These are phyloP conservation scores for Andrena dorsata DNA, from an alignment of 2,888 invertebrate species.

Conservation along the genomic window DNA sequence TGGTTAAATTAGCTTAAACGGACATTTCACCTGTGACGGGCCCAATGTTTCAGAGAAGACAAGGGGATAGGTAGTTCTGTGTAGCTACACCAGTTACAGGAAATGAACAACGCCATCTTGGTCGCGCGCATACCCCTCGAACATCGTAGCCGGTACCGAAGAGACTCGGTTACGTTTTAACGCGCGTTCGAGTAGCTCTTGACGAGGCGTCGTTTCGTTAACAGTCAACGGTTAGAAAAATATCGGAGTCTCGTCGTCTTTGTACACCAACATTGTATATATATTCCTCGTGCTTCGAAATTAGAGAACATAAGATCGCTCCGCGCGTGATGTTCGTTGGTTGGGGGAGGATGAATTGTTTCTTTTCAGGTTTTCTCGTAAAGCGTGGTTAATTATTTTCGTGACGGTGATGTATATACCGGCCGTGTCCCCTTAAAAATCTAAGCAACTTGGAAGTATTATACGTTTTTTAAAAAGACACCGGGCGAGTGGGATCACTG, in stretches of 20 bases:
- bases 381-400: not conserved
- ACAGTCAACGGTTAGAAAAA: slow-evolving; percentile 36
- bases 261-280: slow-evolving; percentile 18
- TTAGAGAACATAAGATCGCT: not conserved
- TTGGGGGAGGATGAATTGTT: not conserved
- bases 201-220: slow-evolving; percentile 8
- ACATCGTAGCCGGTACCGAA: slow-evolving; percentile 29
- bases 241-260: slow-evolving; percentile 17
- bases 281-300: slow-evolving; percentile 7
- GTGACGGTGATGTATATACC: not conserved
- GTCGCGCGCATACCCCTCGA: slow-evolving; percentile 36
- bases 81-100: slow-evolving; percentile 18
- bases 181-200: not conserved
- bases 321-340: not conserved
- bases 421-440: not conserved
- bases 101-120: slow-evolving; percentile 28
- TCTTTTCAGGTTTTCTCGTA: not conserved
- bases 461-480: not conserved
- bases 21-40: not conserved
- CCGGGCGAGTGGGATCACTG: not conserved
- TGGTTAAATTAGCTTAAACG: not conserved
- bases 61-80: slow-evolving; percentile 11
- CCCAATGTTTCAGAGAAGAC: slow-evolving; percentile 13
- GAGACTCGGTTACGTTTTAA: slow-evolving; percentile 1
- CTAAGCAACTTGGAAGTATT: not conserved